A percentile compares a stretch with the other conserved stretches of the same genome.
Evolutionary conservation across 53 echinoderm and acorn worm genomes (phyloP).

Genomic region (Stichopus horrens): DNA sequence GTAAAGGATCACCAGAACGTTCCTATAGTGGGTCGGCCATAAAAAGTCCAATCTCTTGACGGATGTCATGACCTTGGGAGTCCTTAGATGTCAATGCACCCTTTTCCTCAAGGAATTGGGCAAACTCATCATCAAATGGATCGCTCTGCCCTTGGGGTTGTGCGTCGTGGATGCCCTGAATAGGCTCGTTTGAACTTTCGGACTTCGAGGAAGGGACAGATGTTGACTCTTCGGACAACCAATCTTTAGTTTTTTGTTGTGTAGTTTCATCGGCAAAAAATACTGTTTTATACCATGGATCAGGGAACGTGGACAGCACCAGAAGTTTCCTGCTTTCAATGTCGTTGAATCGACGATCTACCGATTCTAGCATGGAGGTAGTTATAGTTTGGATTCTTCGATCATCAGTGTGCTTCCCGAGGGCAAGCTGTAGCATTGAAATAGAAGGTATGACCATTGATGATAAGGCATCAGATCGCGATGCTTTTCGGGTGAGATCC

Average conservation of each 20-base stretch:
- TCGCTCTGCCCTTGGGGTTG: not conserved
- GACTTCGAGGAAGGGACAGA: not conserved
- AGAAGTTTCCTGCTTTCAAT: constrained; percentile 1
- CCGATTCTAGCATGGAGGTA: constrained; percentile 5
- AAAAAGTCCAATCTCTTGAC: not conserved
- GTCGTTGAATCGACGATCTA: not conserved
- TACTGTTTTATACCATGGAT: constrained; percentile 21
- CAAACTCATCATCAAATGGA: constrained; percentile 12
- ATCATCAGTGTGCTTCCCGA: not conserved
- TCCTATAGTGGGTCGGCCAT: constrained; percentile 3
- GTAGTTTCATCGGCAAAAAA: not conserved
- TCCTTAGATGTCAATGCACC: not conserved
- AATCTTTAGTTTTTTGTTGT: not conserved
- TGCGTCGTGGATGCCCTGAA: not conserved
- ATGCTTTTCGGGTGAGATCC: constrained; percentile 40
- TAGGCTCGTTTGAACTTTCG: not conserved
- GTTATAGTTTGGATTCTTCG: constrained; percentile 3
- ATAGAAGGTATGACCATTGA: constrained; percentile 40
- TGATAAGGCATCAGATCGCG: not conserved
- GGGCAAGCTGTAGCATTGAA: not conserved
- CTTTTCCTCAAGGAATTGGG: constrained; percentile 4
- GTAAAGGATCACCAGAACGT: not conserved
- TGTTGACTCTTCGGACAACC: constrained; percentile 10
- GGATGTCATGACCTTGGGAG: not conserved
- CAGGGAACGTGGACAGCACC: constrained; percentile 5